Percentiles rank a stretch among this genome's conserved stretches.
Evolutionary conservation across 2,888 invertebrate species (phyloP).

Genomic region (Drosophila koepferae): DNA sequence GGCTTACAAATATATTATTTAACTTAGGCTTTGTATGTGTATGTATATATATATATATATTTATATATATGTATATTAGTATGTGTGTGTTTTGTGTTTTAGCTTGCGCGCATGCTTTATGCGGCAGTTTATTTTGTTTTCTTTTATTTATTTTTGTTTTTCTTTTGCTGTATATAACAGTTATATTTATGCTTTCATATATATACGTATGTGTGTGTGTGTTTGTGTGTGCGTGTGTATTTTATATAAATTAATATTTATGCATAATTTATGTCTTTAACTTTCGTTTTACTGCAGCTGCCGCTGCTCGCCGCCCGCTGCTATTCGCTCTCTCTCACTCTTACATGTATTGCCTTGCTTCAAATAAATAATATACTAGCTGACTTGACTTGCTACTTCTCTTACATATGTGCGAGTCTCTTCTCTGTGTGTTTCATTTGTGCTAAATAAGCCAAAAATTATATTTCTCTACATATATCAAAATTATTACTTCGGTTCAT

Average conservation of each 20-base stretch:
- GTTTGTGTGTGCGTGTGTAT: slow-evolving; percentile 28
- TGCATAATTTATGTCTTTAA: slow-evolving; percentile 81
- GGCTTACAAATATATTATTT: slow-evolving; percentile 62
- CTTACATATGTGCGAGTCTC: slow-evolving; percentile 3
- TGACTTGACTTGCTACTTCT: slow-evolving; percentile 34
- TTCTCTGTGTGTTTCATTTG: slow-evolving; percentile 11
- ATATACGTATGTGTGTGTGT: slow-evolving; percentile 39
- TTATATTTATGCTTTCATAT: slow-evolving; percentile 53
- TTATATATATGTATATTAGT: slow-evolving; percentile 47
- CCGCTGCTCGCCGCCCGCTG: slow-evolving; percentile 42
- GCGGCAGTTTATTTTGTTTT: slow-evolving; percentile 49
- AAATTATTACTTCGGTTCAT: slow-evolving; percentile 15
- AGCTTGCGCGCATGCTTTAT: slow-evolving; percentile 66
- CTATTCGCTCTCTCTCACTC: not conserved
- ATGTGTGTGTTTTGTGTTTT: slow-evolving; percentile 48
- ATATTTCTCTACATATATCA: slow-evolving; percentile 27
- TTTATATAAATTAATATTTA: slow-evolving; percentile 78
- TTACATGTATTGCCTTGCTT: slow-evolving; percentile 10
- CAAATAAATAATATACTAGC: slow-evolving; percentile 38
- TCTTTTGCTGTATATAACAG: slow-evolving; percentile 53
- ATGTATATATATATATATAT: slow-evolving; percentile 20
- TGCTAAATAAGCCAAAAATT: slow-evolving; percentile 37
- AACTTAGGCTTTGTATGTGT: slow-evolving; percentile 38
- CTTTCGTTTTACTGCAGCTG: slow-evolving; percentile 59
- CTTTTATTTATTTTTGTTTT: slow-evolving; percentile 3